phyloP scores from a whole-genome alignment of 2,113 vertebrate genomes.

The Planiliza haematocheilus region DNA sequence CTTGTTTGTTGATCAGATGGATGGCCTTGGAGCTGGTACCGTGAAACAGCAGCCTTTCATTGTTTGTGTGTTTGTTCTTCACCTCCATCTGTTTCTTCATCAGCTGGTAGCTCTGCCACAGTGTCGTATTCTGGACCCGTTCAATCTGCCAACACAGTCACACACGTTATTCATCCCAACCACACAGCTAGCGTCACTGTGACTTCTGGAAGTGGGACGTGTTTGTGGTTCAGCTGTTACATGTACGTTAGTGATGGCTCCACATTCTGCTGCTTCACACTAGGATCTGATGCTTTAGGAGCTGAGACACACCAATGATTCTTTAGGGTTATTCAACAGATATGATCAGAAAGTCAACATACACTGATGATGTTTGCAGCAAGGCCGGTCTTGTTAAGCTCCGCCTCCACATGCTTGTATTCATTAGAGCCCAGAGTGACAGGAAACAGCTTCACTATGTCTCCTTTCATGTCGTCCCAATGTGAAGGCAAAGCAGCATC shows the following conservation, averaged over 20 bases:
- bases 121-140: constrained; percentile 85
- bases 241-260: too few species aligned
- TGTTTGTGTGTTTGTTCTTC: constrained; percentile 84
- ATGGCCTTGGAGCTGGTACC: constrained; percentile 79
- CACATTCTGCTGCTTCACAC: too few species aligned
- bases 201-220: too few species aligned
- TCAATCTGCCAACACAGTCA: constrained; percentile 84
- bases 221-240: too few species aligned
- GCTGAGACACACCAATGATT: too few species aligned
- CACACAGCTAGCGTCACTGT: too few species aligned
- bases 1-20: constrained; percentile 78
- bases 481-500: constrained; percentile 63
- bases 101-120: constrained; percentile 89
- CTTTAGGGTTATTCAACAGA: too few species aligned
- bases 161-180: not conserved
- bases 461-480: constrained; percentile 86
- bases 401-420: constrained; percentile 66
- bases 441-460: constrained; percentile 52
- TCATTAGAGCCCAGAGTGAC: constrained; percentile 64
- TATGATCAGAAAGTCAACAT: not conserved
- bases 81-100: constrained; percentile 85
- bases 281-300: too few species aligned
- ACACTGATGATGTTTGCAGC: constrained; percentile 59
- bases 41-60: constrained; percentile 89
- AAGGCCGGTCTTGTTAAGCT: constrained; percentile 67